Percentiles rank a stretch among this genome's conserved stretches.
phyloP scores from a whole-genome alignment of 1,140 invertebrate species.

The Drosophila simulans region DNA sequence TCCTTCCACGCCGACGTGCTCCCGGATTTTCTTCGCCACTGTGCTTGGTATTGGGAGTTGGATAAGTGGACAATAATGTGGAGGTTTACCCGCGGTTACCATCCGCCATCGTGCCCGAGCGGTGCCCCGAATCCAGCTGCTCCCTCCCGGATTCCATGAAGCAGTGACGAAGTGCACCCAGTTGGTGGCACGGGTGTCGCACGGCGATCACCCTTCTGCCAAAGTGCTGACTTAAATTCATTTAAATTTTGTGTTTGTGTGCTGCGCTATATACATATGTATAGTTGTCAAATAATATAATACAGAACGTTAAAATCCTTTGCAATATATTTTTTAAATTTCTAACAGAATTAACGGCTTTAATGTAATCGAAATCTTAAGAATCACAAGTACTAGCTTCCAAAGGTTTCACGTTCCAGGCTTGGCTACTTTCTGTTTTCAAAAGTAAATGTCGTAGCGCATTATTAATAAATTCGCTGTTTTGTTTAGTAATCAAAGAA shows the following conservation, averaged over 20 bases:
- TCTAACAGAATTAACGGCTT: too few species aligned
- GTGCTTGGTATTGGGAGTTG: not conserved
- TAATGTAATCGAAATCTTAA: too few species aligned
- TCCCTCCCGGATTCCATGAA: not conserved
- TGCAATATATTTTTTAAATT: too few species aligned
- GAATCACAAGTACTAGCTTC: too few species aligned
- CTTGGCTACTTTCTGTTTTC: too few species aligned
- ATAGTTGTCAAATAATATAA: not conserved
- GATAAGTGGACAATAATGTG: not conserved
- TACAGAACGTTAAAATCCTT: not conserved
- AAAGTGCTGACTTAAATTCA: not conserved
- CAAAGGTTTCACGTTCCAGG: too few species aligned
- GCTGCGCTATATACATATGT: not conserved
- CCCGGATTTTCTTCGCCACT: slow-evolving; percentile 57
- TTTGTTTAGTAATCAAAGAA: too few species aligned
- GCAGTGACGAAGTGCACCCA: not conserved
- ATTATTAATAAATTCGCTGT: too few species aligned
- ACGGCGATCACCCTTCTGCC: not conserved
- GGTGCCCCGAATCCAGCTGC: slow-evolving; percentile 12
- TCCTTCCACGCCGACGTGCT: slow-evolving; percentile 55
- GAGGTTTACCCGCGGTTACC: slow-evolving; percentile 1
- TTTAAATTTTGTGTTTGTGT: not conserved
- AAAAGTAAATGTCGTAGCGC: too few species aligned
- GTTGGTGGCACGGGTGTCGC: not conserved
- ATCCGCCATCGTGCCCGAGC: slow-evolving; percentile 44